Base-by-base conservation (phyloP, 2,888 invertebrate species). In the Pyrrhia umbra region DNA sequence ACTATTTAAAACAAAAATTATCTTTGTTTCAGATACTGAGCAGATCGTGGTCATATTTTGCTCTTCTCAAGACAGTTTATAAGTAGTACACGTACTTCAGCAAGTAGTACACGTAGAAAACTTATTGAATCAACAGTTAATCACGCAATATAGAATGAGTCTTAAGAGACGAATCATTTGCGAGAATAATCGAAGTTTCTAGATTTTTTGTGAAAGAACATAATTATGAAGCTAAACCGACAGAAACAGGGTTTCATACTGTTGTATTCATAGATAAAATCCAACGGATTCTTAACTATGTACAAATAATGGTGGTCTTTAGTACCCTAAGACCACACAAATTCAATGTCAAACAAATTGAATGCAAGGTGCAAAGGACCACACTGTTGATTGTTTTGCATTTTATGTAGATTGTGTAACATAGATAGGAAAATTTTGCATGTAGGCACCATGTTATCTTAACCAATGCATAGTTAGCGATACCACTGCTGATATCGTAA, bases 31-130 rank as follows among this genome's bases (percentile, higher is more conserved):
- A 92, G 92, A 92, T 92, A 34, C 50, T 92, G 6, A 90, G 92
- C 72, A 77, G 90, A 18, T 90, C 92, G 0, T 92, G 92, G 91
- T 92, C 92, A 1, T 90, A 90, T 57, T 92, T 92, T 54, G 92
- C 92, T 2, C 81, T 92, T 3, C 62, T 92, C 67, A 90, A 85
- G 54, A 91, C 92, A 0, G 84, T 92, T 37, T 89, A 89, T 43
- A 85, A 88, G 15, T 89, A 82, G 45, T 6, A 20, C 18, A 2
- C 10, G n/a, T n/a, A n/a, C n/a, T n/a, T n/a, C n/a, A n/a, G n/a
- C n/a, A n/a, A n/a, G n/a, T n/a, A n/a, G n/a, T n/a, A n/a, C n/a
- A n/a, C n/a, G n/a, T n/a, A n/a, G n/a, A n/a, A n/a, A n/a, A n/a
- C n/a, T n/a, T n/a, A n/a, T n/a, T n/a, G n/a, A n/a, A n/a, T n/a